These are phyloP conservation scores for Drosophila quasianomalipes DNA, from an alignment of 2,888 invertebrate genomes.

Conservation along the genomic window DNA sequence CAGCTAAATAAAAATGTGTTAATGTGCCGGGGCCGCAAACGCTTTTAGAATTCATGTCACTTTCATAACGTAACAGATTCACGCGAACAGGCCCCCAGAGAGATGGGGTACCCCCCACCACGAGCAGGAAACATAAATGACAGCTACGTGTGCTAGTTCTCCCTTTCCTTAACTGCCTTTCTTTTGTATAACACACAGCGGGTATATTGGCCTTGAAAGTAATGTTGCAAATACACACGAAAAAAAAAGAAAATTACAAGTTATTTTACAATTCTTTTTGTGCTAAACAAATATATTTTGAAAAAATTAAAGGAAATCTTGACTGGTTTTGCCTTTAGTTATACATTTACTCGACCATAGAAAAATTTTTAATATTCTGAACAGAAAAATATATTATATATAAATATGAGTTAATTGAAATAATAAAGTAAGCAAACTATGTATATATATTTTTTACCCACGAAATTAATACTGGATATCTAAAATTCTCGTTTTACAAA, in stretches of 20 bases:
- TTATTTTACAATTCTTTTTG: background rate
- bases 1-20: constrained; percentile 43
- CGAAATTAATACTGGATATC: background rate
- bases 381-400: background rate
- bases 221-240: background rate
- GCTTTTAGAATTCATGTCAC: constrained; percentile 82
- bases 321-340: background rate
- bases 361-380: background rate
- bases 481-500: too few relatives aligned
- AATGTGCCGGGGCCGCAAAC: constrained; percentile 71
- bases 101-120: constrained; percentile 17
- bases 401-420: background rate
- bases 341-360: too few relatives aligned
- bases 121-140: constrained; percentile 54
- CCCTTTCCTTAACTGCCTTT: constrained; percentile 13
- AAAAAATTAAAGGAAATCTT: background rate
- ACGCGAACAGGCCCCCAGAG: constrained; percentile 61
- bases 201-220: background rate
- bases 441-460: background rate
- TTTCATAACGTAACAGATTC: constrained; percentile 73
- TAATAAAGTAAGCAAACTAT: background rate
- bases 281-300: background rate
- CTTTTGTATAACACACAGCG: background rate
- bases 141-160: constrained; percentile 62
- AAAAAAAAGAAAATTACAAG: background rate